Percentiles rank a stretch among this genome's conserved stretches.
phyloP scores from a whole-genome alignment of 2,113 vertebrate genomes.

The Empidonax alnorum region DNA sequence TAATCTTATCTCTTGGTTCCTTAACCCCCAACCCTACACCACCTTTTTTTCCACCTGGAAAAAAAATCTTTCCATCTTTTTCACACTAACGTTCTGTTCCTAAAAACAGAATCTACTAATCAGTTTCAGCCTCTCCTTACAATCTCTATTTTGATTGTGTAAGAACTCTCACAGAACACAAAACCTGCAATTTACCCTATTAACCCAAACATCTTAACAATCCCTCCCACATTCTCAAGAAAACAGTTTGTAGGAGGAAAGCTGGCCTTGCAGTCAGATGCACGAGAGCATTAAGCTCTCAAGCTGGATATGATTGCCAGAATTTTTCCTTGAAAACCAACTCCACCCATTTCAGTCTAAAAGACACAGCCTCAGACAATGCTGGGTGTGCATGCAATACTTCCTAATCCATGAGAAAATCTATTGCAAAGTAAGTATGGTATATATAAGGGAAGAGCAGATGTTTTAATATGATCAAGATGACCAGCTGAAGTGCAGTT shows the following conservation, averaged over 20 bases:
- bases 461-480: neutral
- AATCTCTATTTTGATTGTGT: neutral
- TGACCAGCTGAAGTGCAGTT: neutral
- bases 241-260: neutral
- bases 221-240: neutral
- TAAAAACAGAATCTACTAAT: neutral
- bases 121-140: neutral
- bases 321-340: neutral
- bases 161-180: neutral
- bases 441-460: neutral
- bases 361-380: slow-evolving; percentile 5
- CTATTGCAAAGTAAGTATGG: neutral
- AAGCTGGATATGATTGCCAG: neutral
- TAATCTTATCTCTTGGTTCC: neutral
- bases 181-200: slow-evolving; percentile 19
- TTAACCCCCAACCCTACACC: neutral
- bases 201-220: slow-evolving; percentile 16
- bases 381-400: slow-evolving; percentile 4
- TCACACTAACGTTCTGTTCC: neutral
- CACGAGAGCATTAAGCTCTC: neutral
- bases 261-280: neutral
- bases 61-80: neutral
- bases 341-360: slow-evolving; percentile 12
- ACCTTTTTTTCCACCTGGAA: neutral
- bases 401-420: neutral